Base-by-base conservation (phyloP, 2,113 vertebrate species). In the Lota lota region DNA sequence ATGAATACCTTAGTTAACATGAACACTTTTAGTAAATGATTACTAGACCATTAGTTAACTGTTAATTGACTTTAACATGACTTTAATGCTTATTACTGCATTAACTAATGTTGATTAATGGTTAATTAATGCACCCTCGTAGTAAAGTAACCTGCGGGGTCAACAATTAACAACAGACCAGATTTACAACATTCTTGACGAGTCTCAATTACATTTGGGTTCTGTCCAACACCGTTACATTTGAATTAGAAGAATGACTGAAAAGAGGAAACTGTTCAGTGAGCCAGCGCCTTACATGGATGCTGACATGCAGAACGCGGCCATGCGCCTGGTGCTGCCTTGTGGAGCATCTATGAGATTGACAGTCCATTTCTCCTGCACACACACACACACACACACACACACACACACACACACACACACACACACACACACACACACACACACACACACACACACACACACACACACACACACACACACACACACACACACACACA, bases 281-380 rank as follows among this genome's bases (percentile, higher is more conserved):
- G 15, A 36, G 62, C 33, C 1, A 11, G 36, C 5, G 28, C 64
- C 87, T 87, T 79, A 91, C 91, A 61, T 73, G 4, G 82, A 73
- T 1, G 76, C 74, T 50, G 80, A 75, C 1, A 47, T 57, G 73
- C 75, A 84, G 62, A 92, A 87, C 0, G 78, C 72, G 19, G 76
- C 63, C 64, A 86, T 68, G 14, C 61, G 76, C 40, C 58, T 80
- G 71, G 85, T 90, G 79, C 88, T 91, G 67, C 89, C 89, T 15
- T 88, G 66, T 21, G 86, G 86, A 7, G 76, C 78, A 17, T 89
- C 82, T 8, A 65, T 57, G 15, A 92, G 71, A 1, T 14, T 50
- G 16, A 92, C 75, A 20, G 18, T 1, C 84, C 86, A 91, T 11
- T 61, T 70, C n/a, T 83, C 76, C 87, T 91, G 72, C 64, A 15